A percentile compares a stretch with the other conserved stretches of the same genome.
Conservation (phyloP, 2,797 vertebrate genomes). For the Enteromius thamalakanensis region DNA sequence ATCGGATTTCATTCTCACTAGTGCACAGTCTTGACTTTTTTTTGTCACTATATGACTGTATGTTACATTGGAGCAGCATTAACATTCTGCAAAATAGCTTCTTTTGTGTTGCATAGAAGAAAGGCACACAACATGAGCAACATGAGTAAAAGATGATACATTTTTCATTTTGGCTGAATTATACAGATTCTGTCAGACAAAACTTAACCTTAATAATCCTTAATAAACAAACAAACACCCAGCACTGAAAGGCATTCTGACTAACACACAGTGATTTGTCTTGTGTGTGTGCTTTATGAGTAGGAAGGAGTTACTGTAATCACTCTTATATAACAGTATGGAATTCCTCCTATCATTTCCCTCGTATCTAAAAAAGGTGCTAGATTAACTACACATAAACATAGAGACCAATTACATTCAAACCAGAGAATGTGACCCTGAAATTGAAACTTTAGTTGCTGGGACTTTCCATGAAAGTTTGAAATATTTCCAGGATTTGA, state of each 20-base stretch:
- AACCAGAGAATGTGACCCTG: conserved; percentile 39
- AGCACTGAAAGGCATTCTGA: background rate
- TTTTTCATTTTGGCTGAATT: background rate
- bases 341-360: background rate
- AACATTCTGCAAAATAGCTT: background rate
- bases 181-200: background rate
- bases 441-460: conserved; percentile 22
- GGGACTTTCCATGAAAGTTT: conserved; percentile 22
- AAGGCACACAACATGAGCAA: background rate
- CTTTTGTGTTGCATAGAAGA: background rate
- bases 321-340: conserved; percentile 39
- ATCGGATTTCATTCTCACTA: background rate
- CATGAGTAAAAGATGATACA: background rate
- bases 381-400: conserved; percentile 40
- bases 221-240: background rate
- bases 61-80: background rate
- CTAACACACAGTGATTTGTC: background rate
- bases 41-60: background rate
- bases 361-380: background rate
- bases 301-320: background rate
- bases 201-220: background rate
- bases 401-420: conserved; percentile 7
- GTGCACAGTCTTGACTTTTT: background rate
- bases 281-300: background rate
- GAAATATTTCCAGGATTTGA: conserved; percentile 35